Evolutionary conservation across 2,888 invertebrate genomes (phyloP), one percentile per base, ranked within the genome.

Genomic region (Acrobeloides nanus): DNA sequence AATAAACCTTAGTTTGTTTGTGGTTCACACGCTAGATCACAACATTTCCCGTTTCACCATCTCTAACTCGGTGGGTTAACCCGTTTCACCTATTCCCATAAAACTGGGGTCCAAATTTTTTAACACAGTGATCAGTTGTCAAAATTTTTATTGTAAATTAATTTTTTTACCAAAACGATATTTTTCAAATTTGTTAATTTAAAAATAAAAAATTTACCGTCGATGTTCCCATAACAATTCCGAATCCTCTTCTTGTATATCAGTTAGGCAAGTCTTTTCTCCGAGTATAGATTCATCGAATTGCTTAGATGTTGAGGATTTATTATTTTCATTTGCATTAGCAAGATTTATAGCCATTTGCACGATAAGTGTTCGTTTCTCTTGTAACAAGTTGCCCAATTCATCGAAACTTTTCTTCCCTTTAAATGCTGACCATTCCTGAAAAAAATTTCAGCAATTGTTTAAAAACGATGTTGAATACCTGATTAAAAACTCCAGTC

Each of bases 341-440:
- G 46, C 61, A 27, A 64, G 51, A 35, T 59, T 59, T 21, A 64
- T 54, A 15, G 64, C 66, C 63, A 64, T 67, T 35, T 64, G 61
- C 15, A 64, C 64, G 21, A 64, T 47, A 38, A 64, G 53, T 29
- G 49, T 49, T 21, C 63, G 48, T n/a, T 62, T 48, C 26, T 54
- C 55, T 33, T 66, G 63, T 7, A 64, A 49, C 32, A 64, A 37
- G 29, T 56, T 38, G 6, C 61, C 64, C 37, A 64, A 43, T 44
- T 64, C 59, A 29, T 64, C 63, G 34, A 55, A 57, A 31, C 54
- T 53, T 27, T 55, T 48, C 46, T 57, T 57, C 20, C 42, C 44
- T 10, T 26, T 27, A 21, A 42, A 26, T 17, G 25, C 46, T 15
- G 33, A 7, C 33, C 10, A n/a, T 35, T 18, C 20, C 18, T 45